phyloP scores from a whole-genome alignment of 2,888 invertebrate species.

The Caenorhabditis zanzibari region DNA sequence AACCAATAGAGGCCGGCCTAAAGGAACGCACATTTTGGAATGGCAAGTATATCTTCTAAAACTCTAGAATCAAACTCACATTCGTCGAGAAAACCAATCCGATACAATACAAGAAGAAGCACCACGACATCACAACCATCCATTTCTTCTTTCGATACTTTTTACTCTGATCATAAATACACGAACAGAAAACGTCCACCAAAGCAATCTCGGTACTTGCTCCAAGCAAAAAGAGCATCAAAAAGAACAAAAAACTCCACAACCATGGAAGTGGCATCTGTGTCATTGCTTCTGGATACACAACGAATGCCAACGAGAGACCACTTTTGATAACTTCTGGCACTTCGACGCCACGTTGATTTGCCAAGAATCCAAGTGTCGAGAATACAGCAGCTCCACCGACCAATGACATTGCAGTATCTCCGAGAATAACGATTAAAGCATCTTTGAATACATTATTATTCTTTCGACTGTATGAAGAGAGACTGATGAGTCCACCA shows the following conservation, averaged over 20 bases:
- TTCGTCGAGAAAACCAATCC: slow-evolving; percentile 49
- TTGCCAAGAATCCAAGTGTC: slow-evolving; percentile 75
- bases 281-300: slow-evolving; percentile 84
- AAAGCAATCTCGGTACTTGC: slow-evolving; percentile 73
- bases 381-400: slow-evolving; percentile 77
- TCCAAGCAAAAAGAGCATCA: slow-evolving; percentile 84
- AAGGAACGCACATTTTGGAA: neutral
- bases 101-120: slow-evolving; percentile 24
- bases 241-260: slow-evolving; percentile 84
- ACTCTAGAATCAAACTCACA: slow-evolving; percentile 24
- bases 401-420: slow-evolving; percentile 73
- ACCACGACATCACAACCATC: slow-evolving; percentile 48
- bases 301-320: slow-evolving; percentile 84
- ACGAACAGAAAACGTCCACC: slow-evolving; percentile 64
- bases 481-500: slow-evolving; percentile 77
- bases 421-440: slow-evolving; percentile 77
- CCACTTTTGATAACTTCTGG: slow-evolving; percentile 74
- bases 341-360: slow-evolving; percentile 52
- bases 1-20: slow-evolving; percentile 63
- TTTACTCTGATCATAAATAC: slow-evolving; percentile 51
- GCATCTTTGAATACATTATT: slow-evolving; percentile 80
- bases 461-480: slow-evolving; percentile 75
- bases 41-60: neutral
- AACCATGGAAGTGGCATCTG: slow-evolving; percentile 83
- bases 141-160: slow-evolving; percentile 44